Base-by-base conservation (phyloP, 1,140 invertebrate species). In the Macrotrachela quadricornifera region DNA sequence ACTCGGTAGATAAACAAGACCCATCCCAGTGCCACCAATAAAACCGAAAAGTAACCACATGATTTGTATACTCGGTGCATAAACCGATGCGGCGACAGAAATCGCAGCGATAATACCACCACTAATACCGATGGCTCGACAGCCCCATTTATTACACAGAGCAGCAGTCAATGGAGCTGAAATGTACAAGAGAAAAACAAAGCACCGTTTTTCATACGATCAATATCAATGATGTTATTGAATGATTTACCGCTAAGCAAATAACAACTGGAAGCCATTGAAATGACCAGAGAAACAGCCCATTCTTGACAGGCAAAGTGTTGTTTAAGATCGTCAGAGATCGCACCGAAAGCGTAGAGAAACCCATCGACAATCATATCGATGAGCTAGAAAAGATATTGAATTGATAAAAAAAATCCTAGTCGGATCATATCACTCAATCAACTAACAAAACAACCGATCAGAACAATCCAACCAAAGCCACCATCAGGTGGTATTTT, bases 1-100 rank as follows among this genome's bases (percentile, higher is more conserved):
- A 0, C 90, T 85, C 0, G 92, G 92, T 15, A 97, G 74, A 70
- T 96, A 97, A 63, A 97, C 91, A 69, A 96, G 77, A 50, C 91
- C 90, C 64, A 96, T 95, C n/a, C 87, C 90, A 57, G 91, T 79
- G 57, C 87, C 83, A 85, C 70, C 2, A 72, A 73, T 15, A 61
- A 62, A 44, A 39, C n/a, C n/a, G 11, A 49, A 36, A 8, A 36
- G 36, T 30, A 40, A 36, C 12, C 21, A 30, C 21, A 30, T 30
- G 8, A 30, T 30, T 4, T 30, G 8, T 4, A 30, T 30, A 30
- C 8, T 8, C 21, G 21, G 21, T 30, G 21, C 78, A 81, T 17
- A 78, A 75, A 56, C 82, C 85, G 1, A 78, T 59, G 11, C 81
- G 68, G 43, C 94, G 8, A 30, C 77, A 58, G 81, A 85, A 0